Evolutionary conservation across 2,888 invertebrate species (phyloP).

Genomic region (Cyrtodaria siliqua): DNA sequence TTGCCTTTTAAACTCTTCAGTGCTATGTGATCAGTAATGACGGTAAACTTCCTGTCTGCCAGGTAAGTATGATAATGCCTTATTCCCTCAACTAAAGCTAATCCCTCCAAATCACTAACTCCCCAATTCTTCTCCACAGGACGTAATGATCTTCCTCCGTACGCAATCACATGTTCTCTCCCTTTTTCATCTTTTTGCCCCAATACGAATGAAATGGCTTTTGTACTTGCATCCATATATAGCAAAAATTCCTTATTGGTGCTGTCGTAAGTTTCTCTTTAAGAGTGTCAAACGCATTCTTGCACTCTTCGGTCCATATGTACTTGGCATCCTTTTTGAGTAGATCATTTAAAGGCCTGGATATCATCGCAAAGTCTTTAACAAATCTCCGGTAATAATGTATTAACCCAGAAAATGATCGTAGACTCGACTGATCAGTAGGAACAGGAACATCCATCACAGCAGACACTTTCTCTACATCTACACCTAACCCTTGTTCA

Average conservation of each 20-base stretch:
- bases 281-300: conserved; percentile 24
- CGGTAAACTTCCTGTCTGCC: conserved; percentile 51
- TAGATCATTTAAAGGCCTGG: conserved; percentile 47
- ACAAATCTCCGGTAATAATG: conserved; percentile 53
- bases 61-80: conserved; percentile 57
- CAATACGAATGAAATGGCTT: conserved; percentile 37
- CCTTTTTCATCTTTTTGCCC: conserved; percentile 22
- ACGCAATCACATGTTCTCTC: conserved; percentile 47
- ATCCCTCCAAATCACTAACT: conserved; percentile 57
- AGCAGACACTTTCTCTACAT: conserved; percentile 38
- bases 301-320: conserved; percentile 33
- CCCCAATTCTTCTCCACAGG: conserved; percentile 47
- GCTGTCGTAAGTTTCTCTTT: conserved; percentile 4
- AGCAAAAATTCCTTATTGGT: conserved; percentile 37
- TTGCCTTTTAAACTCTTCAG: conserved; percentile 51
- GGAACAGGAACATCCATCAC: conserved; percentile 35
- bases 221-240: conserved; percentile 34
- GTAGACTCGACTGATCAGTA: conserved; percentile 47
- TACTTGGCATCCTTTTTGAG: conserved; percentile 34
- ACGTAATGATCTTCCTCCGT: conserved; percentile 57
- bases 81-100: conserved; percentile 58
- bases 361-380: conserved; percentile 39
- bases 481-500: conserved; percentile 52
- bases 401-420: conserved; percentile 41
- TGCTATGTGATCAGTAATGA: conserved; percentile 62